Base-by-base conservation (phyloP, 2,888 invertebrate genomes). In the Thecophora atra region DNA sequence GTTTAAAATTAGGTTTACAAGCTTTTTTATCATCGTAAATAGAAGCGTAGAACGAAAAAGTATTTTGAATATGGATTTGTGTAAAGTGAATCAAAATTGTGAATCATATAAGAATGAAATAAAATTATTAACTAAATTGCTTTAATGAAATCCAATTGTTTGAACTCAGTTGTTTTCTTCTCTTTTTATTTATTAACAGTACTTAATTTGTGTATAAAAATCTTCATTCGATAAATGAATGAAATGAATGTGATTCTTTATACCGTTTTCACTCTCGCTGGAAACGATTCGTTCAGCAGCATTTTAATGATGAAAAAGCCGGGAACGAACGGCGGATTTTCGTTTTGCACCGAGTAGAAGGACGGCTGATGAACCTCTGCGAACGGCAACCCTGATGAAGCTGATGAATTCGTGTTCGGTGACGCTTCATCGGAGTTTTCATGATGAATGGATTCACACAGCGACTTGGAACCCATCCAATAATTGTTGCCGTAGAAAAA, bases 401-500 rank as follows among this genome's bases (percentile, higher is more conserved):
- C 37, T 37, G 37, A 37, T 37, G 56, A 72, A 68, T 65, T 74
- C 68, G 69, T 56, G 51, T 73, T 76, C 4, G 64, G 67, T 74
- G 67, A 70, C 54, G 47, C 73, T n/a, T 17, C 24, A 30, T 44
- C 37, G 13, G 72, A 63, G 56, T 86, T 82, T 69, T 87, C 86
- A 60, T 87, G 87, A 77, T 89, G 89, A 75, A 92, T 90, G 77
- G 91, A 88, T 76, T 91, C 90, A 85, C 94, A 94, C 47, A 92
- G 89, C 78, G 90, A 90, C 72, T 91, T 88, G 0, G 94, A 94
- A 71, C 93, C 94, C 73, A 92, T 90, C 93, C 93, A 94, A 86
- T 92, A 94, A 84, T 92, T 91, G 86, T 94, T 94, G 72, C 93
- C 94, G 89, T 93, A 93, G 87, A 92, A 93, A 89, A 93, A 93